Evolutionary conservation across 2,888 invertebrate genomes (phyloP).

Genomic region (Drosophila prolongata): DNA sequence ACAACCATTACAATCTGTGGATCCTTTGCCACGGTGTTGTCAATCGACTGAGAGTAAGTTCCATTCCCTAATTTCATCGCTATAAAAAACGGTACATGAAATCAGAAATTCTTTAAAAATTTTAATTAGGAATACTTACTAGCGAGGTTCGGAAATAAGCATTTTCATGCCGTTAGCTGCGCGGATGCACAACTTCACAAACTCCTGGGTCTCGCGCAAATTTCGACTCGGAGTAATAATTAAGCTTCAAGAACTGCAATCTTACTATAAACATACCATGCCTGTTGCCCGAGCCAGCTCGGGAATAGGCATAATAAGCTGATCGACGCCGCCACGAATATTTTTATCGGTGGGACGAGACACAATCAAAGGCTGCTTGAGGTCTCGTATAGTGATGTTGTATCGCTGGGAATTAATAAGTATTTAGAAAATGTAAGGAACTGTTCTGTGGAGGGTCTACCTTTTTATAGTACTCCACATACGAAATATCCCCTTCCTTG

Average conservation of each 20-base stretch:
- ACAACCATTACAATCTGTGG: conserved; percentile 89
- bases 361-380: conserved; percentile 91
- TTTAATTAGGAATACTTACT: conserved; percentile 63
- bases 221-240: conserved; percentile 73
- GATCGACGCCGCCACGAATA: conserved; percentile 88
- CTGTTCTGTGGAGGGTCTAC: conserved; percentile 79
- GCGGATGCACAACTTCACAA: conserved; percentile 78
- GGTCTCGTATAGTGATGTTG: conserved; percentile 87
- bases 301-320: conserved; percentile 91
- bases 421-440: not conserved
- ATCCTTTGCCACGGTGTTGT: conserved; percentile 85
- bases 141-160: conserved; percentile 83
- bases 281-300: conserved; percentile 95
- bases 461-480: conserved; percentile 88
- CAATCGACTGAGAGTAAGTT: conserved; percentile 87
- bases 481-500: conserved; percentile 86
- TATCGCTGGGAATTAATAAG: conserved; percentile 86
- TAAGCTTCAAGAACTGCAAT: not conserved
- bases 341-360: conserved; percentile 89
- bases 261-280: conserved; percentile 80
- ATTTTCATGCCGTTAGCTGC: conserved; percentile 85
- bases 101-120: not conserved
- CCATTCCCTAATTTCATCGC: conserved; percentile 85
- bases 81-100: conserved; percentile 9
- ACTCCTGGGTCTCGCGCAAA: conserved; percentile 78